Percentiles rank a stretch among this genome's conserved stretches.
Evolutionary conservation across 2,888 invertebrate species (phyloP).

Genomic region (Bellardia pandia): DNA sequence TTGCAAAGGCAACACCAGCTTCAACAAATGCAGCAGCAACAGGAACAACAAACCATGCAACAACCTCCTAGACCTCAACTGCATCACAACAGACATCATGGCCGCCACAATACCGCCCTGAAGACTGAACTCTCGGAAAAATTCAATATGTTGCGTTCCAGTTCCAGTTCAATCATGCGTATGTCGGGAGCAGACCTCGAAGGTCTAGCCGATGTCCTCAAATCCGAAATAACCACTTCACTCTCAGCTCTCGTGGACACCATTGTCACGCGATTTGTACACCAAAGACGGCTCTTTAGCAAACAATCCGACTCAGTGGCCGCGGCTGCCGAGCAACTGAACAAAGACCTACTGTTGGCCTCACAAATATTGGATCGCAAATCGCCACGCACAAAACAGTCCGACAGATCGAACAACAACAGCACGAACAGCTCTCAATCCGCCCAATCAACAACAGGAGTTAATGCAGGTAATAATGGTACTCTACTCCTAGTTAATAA

Average conservation of each 20-base stretch:
- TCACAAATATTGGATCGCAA: constrained; percentile 93
- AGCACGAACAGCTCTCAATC: constrained; percentile 71
- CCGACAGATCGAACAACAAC: constrained; percentile 77
- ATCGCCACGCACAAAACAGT: constrained; percentile 88
- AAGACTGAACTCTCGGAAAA: constrained; percentile 91
- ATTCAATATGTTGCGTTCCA: constrained; percentile 90
- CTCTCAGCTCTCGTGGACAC: constrained; percentile 94
- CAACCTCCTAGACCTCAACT: constrained; percentile 79
- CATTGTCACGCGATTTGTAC: constrained; percentile 93
- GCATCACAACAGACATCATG: constrained; percentile 79
- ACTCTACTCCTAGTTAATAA: constrained; percentile 83
- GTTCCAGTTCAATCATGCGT: constrained; percentile 87
- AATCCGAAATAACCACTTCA: constrained; percentile 94
- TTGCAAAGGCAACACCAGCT: constrained; percentile 85
- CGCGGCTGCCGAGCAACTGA: constrained; percentile 92
- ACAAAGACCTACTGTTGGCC: constrained; percentile 92
- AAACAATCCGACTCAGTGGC: constrained; percentile 91
- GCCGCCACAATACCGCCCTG: constrained; percentile 82
- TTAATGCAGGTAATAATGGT: constrained; percentile 84
- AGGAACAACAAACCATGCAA: constrained; percentile 82
- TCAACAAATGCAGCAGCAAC: constrained; percentile 84
- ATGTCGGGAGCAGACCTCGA: constrained; percentile 92
- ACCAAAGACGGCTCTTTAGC: constrained; percentile 90
- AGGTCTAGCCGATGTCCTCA: constrained; percentile 94
- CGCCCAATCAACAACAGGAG: constrained; percentile 72